Evolutionary conservation across 2,888 invertebrate genomes (phyloP), one percentile per base, ranked within the genome.

Genomic region (Cheilosia pagana): DNA sequence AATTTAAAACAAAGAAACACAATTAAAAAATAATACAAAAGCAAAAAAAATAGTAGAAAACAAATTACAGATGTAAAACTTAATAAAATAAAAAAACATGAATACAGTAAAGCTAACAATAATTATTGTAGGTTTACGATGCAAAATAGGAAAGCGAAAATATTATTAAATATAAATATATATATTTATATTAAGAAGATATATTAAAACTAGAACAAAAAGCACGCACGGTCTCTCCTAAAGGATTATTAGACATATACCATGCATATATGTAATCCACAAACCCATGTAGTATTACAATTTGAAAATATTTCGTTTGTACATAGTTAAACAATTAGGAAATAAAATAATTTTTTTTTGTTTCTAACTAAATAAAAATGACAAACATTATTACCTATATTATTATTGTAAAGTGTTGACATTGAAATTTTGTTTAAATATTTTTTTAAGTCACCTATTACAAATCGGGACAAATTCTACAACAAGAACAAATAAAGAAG

Each of bases 391-490:
- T 59, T 59, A 71, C n/a, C n/a, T 28, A 2, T 2, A 8, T 50
- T 82, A 62, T 43, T 50, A 86, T 86, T 86, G 86, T 86, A 86
- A 86, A 35, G 81, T 86, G 86, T 86, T 82, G 52, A 78, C 71
- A 86, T 63, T 53, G 39, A 62, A 78, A 63, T 19, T 68, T 71
- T 67, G 86, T 76, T 81, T 85, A 78, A 65, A 83, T 81, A 82
- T 86, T 87, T 87, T 74, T 81, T 83, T 87, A 70, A 75, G 86
- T 88, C 82, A 82, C 71, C 75, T 78, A 72, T 82, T 79, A 75
- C 87, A 88, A 87, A 87, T 88, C 87, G 87, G 89, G 88, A 87
- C 87, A 83, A 89, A 90, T 90, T 90, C 89, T 90, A 90, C 89
- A 89, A 78, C 81, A 86, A 82, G 41, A 87, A 87, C 72, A 83